phyloP scores from a whole-genome alignment of 2,797 vertebrate species.

The Picus viridis region DNA sequence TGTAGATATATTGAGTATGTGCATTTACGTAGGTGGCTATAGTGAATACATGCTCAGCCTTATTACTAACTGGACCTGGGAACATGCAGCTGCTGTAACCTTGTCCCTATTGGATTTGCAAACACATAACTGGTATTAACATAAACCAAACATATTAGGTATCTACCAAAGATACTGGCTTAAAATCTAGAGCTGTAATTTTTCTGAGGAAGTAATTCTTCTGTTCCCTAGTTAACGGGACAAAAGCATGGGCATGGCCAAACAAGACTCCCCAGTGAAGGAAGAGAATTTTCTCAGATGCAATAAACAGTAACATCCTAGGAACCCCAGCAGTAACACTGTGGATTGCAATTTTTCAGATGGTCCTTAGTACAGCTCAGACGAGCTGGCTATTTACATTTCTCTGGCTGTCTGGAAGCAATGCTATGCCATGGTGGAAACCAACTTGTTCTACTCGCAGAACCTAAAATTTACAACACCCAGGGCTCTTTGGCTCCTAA shows the following conservation, averaged over 20 bases:
- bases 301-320: background rate
- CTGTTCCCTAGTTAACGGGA: background rate
- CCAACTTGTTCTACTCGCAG: background rate
- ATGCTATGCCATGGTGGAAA: background rate
- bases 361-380: background rate
- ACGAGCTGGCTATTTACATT: background rate
- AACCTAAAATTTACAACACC: background rate
- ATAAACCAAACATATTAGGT: background rate
- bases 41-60: background rate
- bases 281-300: background rate
- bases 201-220: background rate
- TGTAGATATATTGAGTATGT: background rate
- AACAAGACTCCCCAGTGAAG: background rate
- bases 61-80: background rate
- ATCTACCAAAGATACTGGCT: background rate
- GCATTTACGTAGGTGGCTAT: fast-evolving
- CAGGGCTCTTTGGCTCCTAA: background rate
- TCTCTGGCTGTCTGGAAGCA: background rate
- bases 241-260: background rate
- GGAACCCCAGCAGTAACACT: background rate
- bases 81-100: background rate
- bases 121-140: background rate
- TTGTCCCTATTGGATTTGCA: background rate
- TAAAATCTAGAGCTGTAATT: background rate
- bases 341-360: background rate